Evolutionary conservation across 2,888 invertebrate genomes (phyloP).

Genomic region (Drosophila histrio): DNA sequence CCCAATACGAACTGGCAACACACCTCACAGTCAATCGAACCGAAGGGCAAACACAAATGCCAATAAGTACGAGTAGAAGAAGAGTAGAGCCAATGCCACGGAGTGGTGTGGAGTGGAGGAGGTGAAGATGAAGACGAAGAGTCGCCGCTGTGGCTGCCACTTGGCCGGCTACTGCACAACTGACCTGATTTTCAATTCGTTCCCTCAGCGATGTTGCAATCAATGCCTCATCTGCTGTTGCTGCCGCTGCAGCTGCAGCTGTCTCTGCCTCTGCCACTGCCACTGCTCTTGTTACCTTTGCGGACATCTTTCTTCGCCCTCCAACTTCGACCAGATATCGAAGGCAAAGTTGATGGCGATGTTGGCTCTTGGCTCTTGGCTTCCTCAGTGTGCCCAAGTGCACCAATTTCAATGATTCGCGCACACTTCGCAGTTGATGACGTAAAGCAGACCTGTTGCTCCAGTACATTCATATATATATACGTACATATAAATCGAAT

Average conservation of each 20-base stretch:
- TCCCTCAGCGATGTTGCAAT: conserved; percentile 51
- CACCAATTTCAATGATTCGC: conserved; percentile 72
- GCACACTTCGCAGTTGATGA: conserved; percentile 48
- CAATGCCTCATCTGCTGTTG: conserved; percentile 22
- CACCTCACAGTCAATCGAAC: conserved; percentile 19
- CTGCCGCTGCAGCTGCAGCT: conserved; percentile 14
- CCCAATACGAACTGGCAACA: conserved; percentile 29
- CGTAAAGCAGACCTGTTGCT: conserved; percentile 62
- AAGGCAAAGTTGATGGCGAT: conserved; percentile 5
- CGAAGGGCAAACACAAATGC: conserved; percentile 73
- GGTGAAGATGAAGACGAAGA: conserved; percentile 14
- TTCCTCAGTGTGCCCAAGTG: conserved; percentile 71
- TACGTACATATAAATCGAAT: not conserved
- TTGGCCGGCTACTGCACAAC: conserved; percentile 68
- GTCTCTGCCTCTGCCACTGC: not conserved
- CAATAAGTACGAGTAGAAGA: conserved; percentile 39
- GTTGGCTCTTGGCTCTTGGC: conserved; percentile 41
- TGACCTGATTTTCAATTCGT: conserved; percentile 61
- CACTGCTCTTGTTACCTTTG: conserved; percentile 19
- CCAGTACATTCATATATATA: not conserved
- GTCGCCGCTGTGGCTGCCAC: conserved; percentile 42
- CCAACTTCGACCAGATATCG: conserved; percentile 7
- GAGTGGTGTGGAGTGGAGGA: not conserved
- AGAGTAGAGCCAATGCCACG: conserved; percentile 31
- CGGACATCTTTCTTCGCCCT: conserved; percentile 34